Evolutionary conservation across 1,140 invertebrate genomes (phyloP).

Genomic region (Heliconius nattereri): DNA sequence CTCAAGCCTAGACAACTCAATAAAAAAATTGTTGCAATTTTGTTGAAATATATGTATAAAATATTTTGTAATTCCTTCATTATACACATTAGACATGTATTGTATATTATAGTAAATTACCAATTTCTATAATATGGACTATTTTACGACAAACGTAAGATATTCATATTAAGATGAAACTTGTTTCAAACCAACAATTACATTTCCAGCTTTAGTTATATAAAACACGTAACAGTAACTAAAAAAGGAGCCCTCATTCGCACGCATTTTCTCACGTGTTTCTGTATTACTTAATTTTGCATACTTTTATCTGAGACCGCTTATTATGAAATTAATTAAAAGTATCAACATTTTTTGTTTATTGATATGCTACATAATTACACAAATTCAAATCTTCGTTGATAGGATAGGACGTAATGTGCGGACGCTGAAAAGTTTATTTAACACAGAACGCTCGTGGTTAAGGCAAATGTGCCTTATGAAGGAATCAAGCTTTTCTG

Average conservation of each 20-base stretch:
- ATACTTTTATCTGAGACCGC: neutral
- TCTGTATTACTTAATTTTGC: slow-evolving; percentile 1
- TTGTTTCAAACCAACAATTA: neutral
- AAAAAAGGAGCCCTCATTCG: neutral
- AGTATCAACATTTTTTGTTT: neutral
- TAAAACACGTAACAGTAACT: slow-evolving; percentile 7
- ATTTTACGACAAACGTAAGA: neutral
- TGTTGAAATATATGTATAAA: too few relatives aligned
- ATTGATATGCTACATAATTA: neutral
- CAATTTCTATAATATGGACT: too few relatives aligned
- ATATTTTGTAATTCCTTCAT: too few relatives aligned
- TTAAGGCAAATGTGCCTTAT: too few relatives aligned
- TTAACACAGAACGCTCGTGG: too few relatives aligned
- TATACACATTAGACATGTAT: too few relatives aligned
- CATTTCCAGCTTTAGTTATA: neutral
- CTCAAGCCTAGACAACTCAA: too few relatives aligned
- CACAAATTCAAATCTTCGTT: neutral
- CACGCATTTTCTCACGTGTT: slow-evolving; percentile 7
- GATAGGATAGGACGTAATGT: too few relatives aligned
- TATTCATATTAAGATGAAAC: neutral
- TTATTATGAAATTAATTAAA: neutral
- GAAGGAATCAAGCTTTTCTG: too few relatives aligned
- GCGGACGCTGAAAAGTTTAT: too few relatives aligned
- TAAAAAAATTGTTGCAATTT: too few relatives aligned
- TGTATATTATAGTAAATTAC: too few relatives aligned